Conservation (phyloP, 1,140 invertebrate genomes). For the Dendrolimus punctatus region DNA sequence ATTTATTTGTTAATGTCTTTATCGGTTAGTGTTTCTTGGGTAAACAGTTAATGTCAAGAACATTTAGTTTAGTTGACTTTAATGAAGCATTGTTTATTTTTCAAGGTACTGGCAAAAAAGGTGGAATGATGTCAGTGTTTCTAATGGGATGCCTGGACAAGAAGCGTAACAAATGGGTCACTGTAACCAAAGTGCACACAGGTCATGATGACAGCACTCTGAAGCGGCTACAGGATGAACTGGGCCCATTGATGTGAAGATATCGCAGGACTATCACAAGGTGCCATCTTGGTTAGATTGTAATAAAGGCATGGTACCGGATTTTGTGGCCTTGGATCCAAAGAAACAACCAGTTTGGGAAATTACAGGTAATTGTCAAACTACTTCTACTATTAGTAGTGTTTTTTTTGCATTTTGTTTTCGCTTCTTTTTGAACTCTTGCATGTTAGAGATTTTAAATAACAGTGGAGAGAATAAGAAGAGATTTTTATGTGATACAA, state of each 20-base stretch:
- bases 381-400: too few relatives aligned
- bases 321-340: constrained; percentile 89
- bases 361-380: constrained; percentile 77
- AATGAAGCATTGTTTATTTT: constrained; percentile 6
- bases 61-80: neutral
- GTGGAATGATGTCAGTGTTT: constrained; percentile 94
- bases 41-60: too few relatives aligned
- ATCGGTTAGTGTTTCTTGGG: neutral
- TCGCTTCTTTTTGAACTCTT: too few relatives aligned
- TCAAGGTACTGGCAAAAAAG: constrained; percentile 87
- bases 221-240: constrained; percentile 81
- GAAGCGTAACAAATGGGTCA: constrained; percentile 81
- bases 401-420: too few relatives aligned
- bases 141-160: constrained; percentile 92
- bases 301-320: constrained; percentile 88
- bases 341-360: constrained; percentile 93
- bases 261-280: constrained; percentile 76
- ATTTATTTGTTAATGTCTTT: neutral
- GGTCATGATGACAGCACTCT: constrained; percentile 91
- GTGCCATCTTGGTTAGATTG: constrained; percentile 88
- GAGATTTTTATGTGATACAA: too few relatives aligned
- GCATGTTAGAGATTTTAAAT: too few relatives aligned
- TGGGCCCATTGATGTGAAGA: constrained; percentile 83
- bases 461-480: too few relatives aligned
- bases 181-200: constrained; percentile 90